Conservation (phyloP, 2,797 vertebrate species). For the Silurus lanzhouensis region DNA sequence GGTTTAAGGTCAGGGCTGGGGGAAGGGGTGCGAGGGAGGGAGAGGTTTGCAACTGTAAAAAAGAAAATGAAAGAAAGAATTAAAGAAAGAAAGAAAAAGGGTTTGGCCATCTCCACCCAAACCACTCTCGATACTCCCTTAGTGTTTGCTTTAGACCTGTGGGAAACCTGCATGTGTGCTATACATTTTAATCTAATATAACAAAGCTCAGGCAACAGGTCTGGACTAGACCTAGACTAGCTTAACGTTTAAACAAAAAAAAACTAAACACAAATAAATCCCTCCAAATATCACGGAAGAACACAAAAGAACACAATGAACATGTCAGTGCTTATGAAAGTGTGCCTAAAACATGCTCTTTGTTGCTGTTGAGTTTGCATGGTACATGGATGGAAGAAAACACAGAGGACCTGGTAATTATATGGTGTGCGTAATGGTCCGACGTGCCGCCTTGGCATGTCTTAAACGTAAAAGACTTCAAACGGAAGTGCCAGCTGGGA, state of each 20-base stretch:
- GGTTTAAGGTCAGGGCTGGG: neutral
- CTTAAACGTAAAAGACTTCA: constrained; percentile 34
- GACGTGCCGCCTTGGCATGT: constrained; percentile 25
- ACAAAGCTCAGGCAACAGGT: neutral
- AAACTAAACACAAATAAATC: neutral
- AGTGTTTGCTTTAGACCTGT: neutral
- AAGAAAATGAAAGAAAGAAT: neutral
- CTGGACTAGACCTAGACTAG: constrained; percentile 5
- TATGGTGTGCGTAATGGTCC: constrained; percentile 30
- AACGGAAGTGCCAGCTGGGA: constrained; percentile 38
- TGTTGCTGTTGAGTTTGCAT: constrained; percentile 12
- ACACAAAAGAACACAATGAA: neutral
- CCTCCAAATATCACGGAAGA: neutral
- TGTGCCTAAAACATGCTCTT: constrained; percentile 20
- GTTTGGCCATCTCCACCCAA: neutral
- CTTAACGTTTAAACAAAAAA: too few relatives aligned
- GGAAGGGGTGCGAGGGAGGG: neutral
- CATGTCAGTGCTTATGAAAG: neutral
- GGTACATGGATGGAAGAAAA: constrained; percentile 39
- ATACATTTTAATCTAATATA: neutral
- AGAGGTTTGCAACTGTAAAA: neutral
- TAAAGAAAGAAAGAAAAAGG: neutral
- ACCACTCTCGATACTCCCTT: neutral
- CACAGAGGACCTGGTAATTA: constrained; percentile 36
- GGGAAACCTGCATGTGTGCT: neutral